Conservation (phyloP, 2,888 invertebrate species). For the Criorhina ranunculi region DNA sequence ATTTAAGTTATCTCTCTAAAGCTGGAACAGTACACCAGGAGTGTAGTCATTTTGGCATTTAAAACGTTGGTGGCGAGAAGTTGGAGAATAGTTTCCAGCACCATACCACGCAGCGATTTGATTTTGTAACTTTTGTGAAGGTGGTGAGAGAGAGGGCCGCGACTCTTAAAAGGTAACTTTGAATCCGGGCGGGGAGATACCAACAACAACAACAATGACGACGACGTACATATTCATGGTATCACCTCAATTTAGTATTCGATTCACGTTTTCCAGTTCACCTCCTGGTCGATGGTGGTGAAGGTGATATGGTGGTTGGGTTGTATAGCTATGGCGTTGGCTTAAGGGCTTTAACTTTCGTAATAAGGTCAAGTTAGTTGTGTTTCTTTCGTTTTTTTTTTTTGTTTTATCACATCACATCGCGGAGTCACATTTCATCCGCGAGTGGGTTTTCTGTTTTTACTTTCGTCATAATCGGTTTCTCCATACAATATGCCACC, state of each 20-base stretch:
- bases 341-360: conserved; percentile 71
- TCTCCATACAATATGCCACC: conserved; percentile 1
- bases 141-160: neutral
- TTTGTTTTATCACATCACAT: conserved; percentile 12
- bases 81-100: conserved; percentile 18
- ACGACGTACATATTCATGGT: conserved; percentile 4
- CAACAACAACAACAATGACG: too few species aligned
- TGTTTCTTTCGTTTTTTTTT: conserved; percentile 25
- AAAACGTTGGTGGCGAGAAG: conserved; percentile 28
- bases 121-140: conserved; percentile 47
- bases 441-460: conserved; percentile 40
- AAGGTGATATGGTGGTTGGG: conserved; percentile 34
- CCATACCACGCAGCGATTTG: conserved; percentile 21
- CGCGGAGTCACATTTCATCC: conserved; percentile 46
- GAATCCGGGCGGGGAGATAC: neutral
- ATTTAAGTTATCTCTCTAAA: conserved; percentile 63
- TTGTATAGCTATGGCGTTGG: conserved; percentile 35
- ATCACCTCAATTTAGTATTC: conserved; percentile 64
- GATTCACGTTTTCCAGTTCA: conserved; percentile 69
- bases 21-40: conserved; percentile 45
- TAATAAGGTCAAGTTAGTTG: conserved; percentile 72
- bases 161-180: conserved; percentile 17
- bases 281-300: conserved; percentile 32
- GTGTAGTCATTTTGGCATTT: conserved; percentile 53
- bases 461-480: conserved; percentile 61